Percentiles rank a stretch among this genome's conserved stretches.
phyloP scores from a whole-genome alignment of 2,888 invertebrate species.

The Chironomus tentans region DNA sequence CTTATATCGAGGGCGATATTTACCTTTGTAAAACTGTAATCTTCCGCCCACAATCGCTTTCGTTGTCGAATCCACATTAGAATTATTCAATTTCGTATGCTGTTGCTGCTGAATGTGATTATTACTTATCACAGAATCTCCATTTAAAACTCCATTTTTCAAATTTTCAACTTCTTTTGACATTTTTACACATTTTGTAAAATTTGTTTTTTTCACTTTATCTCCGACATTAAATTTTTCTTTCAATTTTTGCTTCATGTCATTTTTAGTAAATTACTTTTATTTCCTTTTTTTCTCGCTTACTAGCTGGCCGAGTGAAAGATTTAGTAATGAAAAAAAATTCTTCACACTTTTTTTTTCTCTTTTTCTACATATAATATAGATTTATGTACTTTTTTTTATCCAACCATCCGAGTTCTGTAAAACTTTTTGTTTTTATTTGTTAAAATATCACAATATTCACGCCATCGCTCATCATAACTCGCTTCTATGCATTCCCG shows the following conservation, averaged over 20 bases:
- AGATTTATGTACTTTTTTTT: not conserved
- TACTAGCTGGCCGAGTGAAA: not conserved
- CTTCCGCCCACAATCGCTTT: slow-evolving; percentile 35
- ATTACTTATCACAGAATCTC: slow-evolving; percentile 36
- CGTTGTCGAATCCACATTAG: slow-evolving; percentile 12
- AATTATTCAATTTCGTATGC: slow-evolving; percentile 24
- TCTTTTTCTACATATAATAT: not conserved
- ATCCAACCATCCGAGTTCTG: slow-evolving; percentile 5
- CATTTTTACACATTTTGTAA: slow-evolving; percentile 63
- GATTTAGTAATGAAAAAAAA: slow-evolving; percentile 3
- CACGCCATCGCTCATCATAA: slow-evolving; percentile 12
- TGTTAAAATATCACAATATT: slow-evolving; percentile 19
- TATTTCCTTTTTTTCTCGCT: not conserved
- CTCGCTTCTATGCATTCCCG: not conserved
- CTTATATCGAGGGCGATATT: slow-evolving; percentile 14
- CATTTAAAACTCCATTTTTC: slow-evolving; percentile 57
- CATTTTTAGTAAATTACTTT: slow-evolving; percentile 16
- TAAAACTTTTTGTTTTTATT: slow-evolving; percentile 8
- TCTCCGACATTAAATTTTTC: slow-evolving; percentile 19
- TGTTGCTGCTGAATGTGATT: slow-evolving; percentile 21
- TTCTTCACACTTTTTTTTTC: slow-evolving; percentile 8
- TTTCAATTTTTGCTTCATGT: slow-evolving; percentile 26
- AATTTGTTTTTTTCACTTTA: slow-evolving; percentile 41
- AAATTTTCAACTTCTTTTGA: slow-evolving; percentile 53
- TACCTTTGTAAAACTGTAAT: slow-evolving; percentile 43